phyloP scores from a whole-genome alignment of 2,888 invertebrate genomes.

The Apodemia zela region DNA sequence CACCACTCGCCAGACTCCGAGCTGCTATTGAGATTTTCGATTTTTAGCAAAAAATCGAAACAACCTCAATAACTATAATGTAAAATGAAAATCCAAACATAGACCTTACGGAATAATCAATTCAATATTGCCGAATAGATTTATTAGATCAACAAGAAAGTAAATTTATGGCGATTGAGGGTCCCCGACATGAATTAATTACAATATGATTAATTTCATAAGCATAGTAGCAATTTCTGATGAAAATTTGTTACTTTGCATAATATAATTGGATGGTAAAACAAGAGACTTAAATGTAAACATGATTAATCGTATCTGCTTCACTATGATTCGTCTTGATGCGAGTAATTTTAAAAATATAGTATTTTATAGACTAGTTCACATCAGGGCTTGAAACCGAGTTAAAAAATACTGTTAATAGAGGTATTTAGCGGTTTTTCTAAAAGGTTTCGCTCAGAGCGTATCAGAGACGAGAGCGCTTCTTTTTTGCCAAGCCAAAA shows the following conservation, averaged over 20 bases:
- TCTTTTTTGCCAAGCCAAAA: no score
- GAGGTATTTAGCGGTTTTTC: no score
- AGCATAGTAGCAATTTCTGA: slow-evolving; percentile 44
- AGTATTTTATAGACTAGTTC: no score
- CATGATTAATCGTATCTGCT: background rate
- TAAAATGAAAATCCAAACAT: slow-evolving; percentile 1
- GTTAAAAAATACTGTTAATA: no score
- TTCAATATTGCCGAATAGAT: slow-evolving; percentile 19
- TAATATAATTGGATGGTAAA: slow-evolving; percentile 16
- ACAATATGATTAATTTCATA: slow-evolving; percentile 49
- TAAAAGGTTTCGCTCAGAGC: no score
- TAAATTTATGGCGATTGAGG: slow-evolving; percentile 36
- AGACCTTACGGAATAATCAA: background rate
- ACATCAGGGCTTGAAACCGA: no score
- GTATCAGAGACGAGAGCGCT: no score
- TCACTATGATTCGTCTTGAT: no score
- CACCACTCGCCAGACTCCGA: no score
- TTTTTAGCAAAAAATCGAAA: no score
- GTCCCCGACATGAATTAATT: slow-evolving; percentile 47
- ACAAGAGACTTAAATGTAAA: slow-evolving; percentile 3
- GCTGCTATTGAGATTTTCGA: no score
- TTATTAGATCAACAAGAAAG: slow-evolving; percentile 29
- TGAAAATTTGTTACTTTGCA: slow-evolving; percentile 39
- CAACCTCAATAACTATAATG: background rate
- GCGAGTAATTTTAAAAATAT: no score